Base-by-base conservation (phyloP, 37 sponge, comb jelly and placozoan species). In the Theonella swinhoei region DNA sequence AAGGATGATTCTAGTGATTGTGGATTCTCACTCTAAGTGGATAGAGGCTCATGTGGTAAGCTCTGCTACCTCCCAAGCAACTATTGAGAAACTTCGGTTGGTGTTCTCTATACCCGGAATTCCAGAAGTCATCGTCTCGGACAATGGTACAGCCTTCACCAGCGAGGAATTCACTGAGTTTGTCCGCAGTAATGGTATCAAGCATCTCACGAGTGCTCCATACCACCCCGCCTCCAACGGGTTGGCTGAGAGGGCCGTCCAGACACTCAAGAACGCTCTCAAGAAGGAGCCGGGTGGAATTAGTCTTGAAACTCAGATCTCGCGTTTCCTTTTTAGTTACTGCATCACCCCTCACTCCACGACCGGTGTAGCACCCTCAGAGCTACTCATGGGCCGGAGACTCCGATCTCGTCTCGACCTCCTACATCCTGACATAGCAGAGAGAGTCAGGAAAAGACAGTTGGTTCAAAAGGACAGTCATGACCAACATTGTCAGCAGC, bases 171-270 rank as follows among this genome's bases (percentile, higher is more conserved):
- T 69, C 70, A 22, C 32, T 35, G 36, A 29, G 22, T 69, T 69
- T 30, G 70, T 69, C 30, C 70, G 30, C 20, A 30, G 33, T 28
- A 69, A 69, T 69, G 70, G 70, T 22, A 35, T 69, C 70, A 25
- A 33, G 30, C 70, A 69, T 34, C 32, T 69, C 20, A 69, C 35
- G 36, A 69, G 70, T 69, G 70, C 70, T 69, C 70, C 70, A 30
- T 69, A 69, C 29, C 76, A 75, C 60, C 76, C 76, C 39, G 76
- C 76, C 76, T 40, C 76, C 36, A 75, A 75, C 36, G 76, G 76
- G 30, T 29, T 75, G 28, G 76, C 76, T 26, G 59, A 75, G 42
- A 34, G 76, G 42, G 76, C 70, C n/a, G 70, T 69, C 17, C 70
- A 69, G 36, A 69, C 70, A 20, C 35, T 69, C 35, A 69, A 69